Conservation (phyloP, 2,797 vertebrate species). For the Pantherophis vulpinus region DNA sequence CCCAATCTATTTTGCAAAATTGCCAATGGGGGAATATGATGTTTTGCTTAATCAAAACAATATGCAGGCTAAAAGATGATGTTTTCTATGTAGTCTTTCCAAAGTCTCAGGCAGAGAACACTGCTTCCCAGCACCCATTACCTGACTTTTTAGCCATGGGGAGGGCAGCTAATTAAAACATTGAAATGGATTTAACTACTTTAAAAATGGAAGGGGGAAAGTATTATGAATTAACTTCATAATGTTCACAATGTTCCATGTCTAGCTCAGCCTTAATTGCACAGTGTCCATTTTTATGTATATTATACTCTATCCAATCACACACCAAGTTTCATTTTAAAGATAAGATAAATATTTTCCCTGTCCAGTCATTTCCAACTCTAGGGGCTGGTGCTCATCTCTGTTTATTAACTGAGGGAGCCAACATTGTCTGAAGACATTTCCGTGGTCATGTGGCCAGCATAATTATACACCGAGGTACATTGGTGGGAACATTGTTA, state of each 20-base stretch:
- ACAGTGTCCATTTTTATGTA: neutral
- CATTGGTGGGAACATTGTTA: neutral
- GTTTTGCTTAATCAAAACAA: neutral
- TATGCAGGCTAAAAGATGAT: neutral
- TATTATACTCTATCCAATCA: neutral
- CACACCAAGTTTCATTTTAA: neutral
- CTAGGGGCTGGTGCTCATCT: neutral
- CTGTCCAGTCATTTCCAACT: neutral
- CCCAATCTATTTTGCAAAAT: neutral
- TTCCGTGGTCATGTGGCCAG: neutral
- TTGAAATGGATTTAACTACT: neutral
- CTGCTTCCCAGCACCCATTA: neutral
- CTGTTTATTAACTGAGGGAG: neutral
- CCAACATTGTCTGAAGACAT: neutral
- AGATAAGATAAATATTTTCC: neutral
- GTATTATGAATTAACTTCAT: neutral
- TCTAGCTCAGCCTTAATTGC: neutral
- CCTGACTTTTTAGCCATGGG: neutral
- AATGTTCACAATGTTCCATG: neutral
- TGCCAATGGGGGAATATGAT: neutral
- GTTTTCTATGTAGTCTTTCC: neutral
- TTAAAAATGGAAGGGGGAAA: neutral
- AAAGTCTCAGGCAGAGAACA: neutral
- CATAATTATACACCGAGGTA: neutral
- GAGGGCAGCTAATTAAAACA: neutral